Evolutionary conservation across 2,888 invertebrate genomes (phyloP).

Genomic region (Drosophila leonis): DNA sequence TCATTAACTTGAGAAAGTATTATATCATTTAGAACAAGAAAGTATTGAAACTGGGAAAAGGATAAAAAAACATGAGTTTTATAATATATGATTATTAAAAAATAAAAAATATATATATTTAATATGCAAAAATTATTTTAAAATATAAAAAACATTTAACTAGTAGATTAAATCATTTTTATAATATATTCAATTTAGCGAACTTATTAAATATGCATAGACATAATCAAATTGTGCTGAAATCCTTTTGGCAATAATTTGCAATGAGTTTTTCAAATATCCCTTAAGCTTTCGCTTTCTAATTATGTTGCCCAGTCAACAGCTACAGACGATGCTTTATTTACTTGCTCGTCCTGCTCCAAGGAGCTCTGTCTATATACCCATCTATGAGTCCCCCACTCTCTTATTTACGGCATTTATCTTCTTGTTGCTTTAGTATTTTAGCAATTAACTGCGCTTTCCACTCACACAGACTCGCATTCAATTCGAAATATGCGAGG

Average conservation of each 20-base stretch:
- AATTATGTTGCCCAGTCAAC: conserved; percentile 8
- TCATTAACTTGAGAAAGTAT: no score
- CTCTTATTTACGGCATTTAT: background rate
- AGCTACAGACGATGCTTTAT: conserved; percentile 1
- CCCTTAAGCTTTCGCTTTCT: conserved; percentile 17
- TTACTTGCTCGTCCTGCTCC: conserved; percentile 6
- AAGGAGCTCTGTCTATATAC: background rate
- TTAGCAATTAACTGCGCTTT: conserved; percentile 42
- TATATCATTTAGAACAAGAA: no score
- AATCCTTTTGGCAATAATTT: conserved; percentile 1
- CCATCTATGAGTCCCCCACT: background rate
- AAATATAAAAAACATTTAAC: background rate
- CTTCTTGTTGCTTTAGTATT: background rate
- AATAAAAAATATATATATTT: background rate
- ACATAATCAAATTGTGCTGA: background rate
- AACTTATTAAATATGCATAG: background rate
- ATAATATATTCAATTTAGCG: background rate
- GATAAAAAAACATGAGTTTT: no score
- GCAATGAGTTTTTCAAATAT: background rate
- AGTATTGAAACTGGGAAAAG: no score
- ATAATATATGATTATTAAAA: no score
- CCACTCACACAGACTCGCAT: conserved; percentile 30
- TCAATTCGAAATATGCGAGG: conserved; percentile 26
- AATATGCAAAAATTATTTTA: background rate
- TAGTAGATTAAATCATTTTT: background rate